Base-by-base conservation (phyloP, 2,797 vertebrate species). In the Hoplostethus atlanticus region DNA sequence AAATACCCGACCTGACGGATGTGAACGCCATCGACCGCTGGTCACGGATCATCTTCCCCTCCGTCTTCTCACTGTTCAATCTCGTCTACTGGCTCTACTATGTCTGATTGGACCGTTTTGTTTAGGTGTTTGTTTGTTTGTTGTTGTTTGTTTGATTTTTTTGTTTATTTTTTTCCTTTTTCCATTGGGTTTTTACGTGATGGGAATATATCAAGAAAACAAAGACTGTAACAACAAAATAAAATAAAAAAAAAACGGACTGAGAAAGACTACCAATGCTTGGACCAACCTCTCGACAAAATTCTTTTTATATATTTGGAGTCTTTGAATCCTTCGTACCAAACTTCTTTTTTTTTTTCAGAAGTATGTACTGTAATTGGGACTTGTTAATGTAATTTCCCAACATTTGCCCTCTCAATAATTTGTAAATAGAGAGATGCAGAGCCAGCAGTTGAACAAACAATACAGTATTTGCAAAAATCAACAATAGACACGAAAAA, bases 31-130 rank as follows among this genome's bases (percentile, higher is more conserved):
- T 98, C 44, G 97, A 98, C 94, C 96, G 97, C 86, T 98, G 97
- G 97, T 98, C 97, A 83, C 93, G 97, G 81, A 95, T 98, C 92
- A 96, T 98, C 89, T 98, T 98, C 85, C 97, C 97, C 2, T 96
- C 97, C 56, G 97, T 97, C 17, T 98, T 98, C 94, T 97, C 97
- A 76, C 94, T 98, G 86, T 98, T 98, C 92, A 98, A 98, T 92
- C 90, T 98, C 81, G 91, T 98, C 91, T 98, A 98, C 92, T 98
- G 97, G 97, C 95, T 98, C 87, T 98, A 98, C 91, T 98, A 98
- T 80, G 96, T 98, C 84, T 93, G 90, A 92, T 68, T 44, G 77
- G 71, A 81, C 66, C 51, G 63, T 79, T 84, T 61, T 68, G 53
- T 85, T 83, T 60, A 73, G 47, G 55, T 81, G 73, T 84, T 73